phyloP scores from a whole-genome alignment of 2,113 vertebrate species.

The Brachirus orientalis region DNA sequence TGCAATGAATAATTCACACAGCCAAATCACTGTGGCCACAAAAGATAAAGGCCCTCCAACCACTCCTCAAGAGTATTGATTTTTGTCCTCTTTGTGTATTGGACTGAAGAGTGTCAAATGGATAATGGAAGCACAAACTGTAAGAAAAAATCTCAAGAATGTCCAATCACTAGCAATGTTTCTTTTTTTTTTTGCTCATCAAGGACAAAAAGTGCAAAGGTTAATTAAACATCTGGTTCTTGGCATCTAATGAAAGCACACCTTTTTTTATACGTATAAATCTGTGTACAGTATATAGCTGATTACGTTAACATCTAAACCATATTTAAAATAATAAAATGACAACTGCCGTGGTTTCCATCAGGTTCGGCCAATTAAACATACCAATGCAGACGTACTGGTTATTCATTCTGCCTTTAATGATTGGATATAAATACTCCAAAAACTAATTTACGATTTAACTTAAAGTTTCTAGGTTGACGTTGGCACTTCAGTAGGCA shows the following conservation, averaged over 20 bases:
- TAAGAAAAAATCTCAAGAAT: slow-evolving; percentile 55
- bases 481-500: no score
- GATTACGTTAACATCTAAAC: not conserved
- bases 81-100: slow-evolving; percentile 80
- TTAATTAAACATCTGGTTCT: slow-evolving; percentile 2
- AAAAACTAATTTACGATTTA: no score
- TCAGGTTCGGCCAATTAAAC: not conserved
- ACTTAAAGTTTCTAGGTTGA: no score
- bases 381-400: not conserved
- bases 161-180: slow-evolving; percentile 27
- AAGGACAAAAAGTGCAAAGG: slow-evolving; percentile 51
- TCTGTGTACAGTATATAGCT: not conserved
- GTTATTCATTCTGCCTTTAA: no score
- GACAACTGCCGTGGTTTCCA: no score
- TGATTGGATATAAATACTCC: no score
- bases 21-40: slow-evolving; percentile 86
- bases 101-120: slow-evolving; percentile 75
- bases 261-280: not conserved
- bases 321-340: not conserved
- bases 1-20: slow-evolving; percentile 92
- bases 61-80: slow-evolving; percentile 88
- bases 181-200: slow-evolving; percentile 33
- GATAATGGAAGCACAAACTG: slow-evolving; percentile 70
- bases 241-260: not conserved
- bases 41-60: slow-evolving; percentile 88